Percentiles rank a stretch among this genome's conserved stretches.
Evolutionary conservation across 2,888 invertebrate genomes (phyloP).

Genomic region (Cacoxenus indagator): DNA sequence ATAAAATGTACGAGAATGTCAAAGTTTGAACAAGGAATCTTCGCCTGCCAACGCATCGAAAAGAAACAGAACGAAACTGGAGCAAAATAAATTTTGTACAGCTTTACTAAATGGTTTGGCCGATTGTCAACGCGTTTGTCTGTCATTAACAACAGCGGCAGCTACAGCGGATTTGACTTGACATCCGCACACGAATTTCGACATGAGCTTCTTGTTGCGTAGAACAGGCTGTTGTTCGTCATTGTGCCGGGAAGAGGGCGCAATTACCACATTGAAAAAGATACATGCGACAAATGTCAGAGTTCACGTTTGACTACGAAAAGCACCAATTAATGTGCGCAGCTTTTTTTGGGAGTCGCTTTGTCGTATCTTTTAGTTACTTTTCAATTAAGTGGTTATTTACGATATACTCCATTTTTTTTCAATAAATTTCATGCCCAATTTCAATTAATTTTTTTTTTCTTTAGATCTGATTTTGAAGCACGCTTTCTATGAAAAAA

Average conservation of each 20-base stretch:
- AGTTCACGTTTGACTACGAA: not conserved
- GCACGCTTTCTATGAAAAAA: not conserved
- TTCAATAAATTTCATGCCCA: not conserved
- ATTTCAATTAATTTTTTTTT: not conserved
- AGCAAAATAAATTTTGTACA: slow-evolving; percentile 47
- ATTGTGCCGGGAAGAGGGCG: not conserved
- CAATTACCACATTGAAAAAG: too few species aligned
- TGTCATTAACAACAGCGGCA: slow-evolving; percentile 4
- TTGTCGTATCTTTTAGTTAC: not conserved
- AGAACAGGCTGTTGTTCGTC: not conserved
- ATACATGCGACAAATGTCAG: slow-evolving; percentile 9
- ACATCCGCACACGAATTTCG: not conserved
- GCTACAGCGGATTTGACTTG: slow-evolving; percentile 2
- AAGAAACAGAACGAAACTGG: slow-evolving; percentile 38
- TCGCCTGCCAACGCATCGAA: not conserved
- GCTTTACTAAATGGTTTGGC: slow-evolving; percentile 49
- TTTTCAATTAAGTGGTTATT: not conserved
- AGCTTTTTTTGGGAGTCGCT: too few species aligned
- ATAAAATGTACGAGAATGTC: not conserved
- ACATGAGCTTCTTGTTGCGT: not conserved
- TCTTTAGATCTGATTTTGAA: not conserved
- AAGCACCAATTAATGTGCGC: not conserved
- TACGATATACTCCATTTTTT: not conserved
- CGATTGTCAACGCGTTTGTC: slow-evolving; percentile 45
- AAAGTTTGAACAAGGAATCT: not conserved